Evolutionary conservation across 2,113 vertebrate species (phyloP).

Genomic region (Brachyhypopomus occidentalis): DNA sequence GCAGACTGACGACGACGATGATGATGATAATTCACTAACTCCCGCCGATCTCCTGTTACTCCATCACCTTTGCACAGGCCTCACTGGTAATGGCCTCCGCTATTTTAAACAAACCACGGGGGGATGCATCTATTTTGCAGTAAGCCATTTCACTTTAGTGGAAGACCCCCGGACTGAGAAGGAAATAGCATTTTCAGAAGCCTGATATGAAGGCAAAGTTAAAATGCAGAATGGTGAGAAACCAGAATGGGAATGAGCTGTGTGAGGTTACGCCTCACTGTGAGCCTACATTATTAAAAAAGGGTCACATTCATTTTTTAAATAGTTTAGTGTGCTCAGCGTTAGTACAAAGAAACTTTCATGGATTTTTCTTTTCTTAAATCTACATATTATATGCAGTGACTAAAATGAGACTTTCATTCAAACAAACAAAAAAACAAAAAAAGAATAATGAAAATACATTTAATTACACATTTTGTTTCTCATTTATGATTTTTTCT

Average conservation of each 20-base stretch:
- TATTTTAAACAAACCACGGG: conserved; percentile 71
- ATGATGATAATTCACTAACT: conserved; percentile 63
- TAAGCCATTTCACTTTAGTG: conserved; percentile 67
- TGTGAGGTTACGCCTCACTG: background rate
- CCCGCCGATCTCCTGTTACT: conserved; percentile 61
- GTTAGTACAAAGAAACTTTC: background rate
- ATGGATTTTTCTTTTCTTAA: too few relatives aligned
- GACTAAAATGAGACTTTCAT: background rate
- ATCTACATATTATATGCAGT: background rate
- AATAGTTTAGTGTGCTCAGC: background rate
- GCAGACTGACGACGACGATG: conserved; percentile 28
- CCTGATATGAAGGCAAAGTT: conserved; percentile 4
- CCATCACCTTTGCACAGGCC: conserved; percentile 51
- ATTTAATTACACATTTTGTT: background rate
- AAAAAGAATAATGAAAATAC: too few relatives aligned
- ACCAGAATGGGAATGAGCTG: background rate
- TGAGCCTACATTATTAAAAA: conserved; percentile 10
- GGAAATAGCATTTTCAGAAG: conserved; percentile 58
- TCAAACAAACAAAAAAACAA: background rate
- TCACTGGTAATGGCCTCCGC: conserved; percentile 60
- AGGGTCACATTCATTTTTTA: conserved; percentile 8
- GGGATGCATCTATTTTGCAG: conserved; percentile 72
- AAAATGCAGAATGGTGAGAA: background rate
- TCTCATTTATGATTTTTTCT: background rate
- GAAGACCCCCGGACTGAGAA: conserved; percentile 59